Base-by-base conservation (phyloP, 2,113 vertebrate species). In the Pogonocichla stellata region DNA sequence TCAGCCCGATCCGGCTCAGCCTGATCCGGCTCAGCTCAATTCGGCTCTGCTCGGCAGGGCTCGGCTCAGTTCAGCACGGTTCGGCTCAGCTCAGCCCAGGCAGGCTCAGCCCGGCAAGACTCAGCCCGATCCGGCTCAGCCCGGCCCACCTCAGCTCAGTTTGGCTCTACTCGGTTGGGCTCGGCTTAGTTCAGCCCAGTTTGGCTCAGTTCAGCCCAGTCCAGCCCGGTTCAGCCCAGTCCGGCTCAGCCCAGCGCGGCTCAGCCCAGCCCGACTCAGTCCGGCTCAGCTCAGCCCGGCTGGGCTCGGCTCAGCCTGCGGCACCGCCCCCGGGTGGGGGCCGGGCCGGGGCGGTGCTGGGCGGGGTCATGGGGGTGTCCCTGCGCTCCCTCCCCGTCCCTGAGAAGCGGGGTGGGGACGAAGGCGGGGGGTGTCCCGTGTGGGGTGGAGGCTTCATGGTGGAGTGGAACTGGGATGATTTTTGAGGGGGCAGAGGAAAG, bases 241-340 rank as follows among this genome's bases (percentile, higher is more conserved):
- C 3, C 8, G 28, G 53, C 82, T 51, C 33, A 12, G 47, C 8
- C 33, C 29, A 31, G 6, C 50, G 48, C 48, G 22, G 31, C 31
- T 67, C 31, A 19, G 51, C 45, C 5, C 13, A 6, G 31, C 16
- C 29, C 29, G 17, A 18, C 43, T 71, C 31, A 19, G 53, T 28
- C 5, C 13, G 5, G 7, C 5, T 4, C 34, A 3, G 25, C 16
- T 6, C 12, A 31, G 5, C 50, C 6, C 78, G 3, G 26, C n/a
- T 19, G 50, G 38, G 26, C n/a, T 19, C 53, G 42, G 22, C 8
- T 3, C 61, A 62, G 65, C 34, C 90, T 19, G 84, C 71, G 45
- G 84, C 81, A 71, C 96, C 96, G 93, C 92, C 86, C 93, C 95
- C 93, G 88, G n/a, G 88, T 53, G 56, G 62, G 97, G 96, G 90